Conservation (phyloP, 2,797 vertebrate species). For the Danio kyathit region DNA sequence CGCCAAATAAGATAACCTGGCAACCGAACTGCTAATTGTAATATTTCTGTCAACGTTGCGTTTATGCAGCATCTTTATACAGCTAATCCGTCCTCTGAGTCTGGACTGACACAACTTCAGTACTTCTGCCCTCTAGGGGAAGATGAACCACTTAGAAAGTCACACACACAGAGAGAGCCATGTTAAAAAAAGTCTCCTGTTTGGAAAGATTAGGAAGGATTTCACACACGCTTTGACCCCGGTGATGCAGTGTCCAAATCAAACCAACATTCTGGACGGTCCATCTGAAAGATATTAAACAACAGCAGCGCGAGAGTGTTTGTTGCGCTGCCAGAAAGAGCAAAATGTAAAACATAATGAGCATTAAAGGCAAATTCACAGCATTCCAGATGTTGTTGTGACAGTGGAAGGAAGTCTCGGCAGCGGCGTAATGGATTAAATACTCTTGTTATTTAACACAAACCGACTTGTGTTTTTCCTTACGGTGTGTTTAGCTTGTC, state of each 20-base stretch:
- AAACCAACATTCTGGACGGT: constrained; percentile 7
- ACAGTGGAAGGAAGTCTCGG: constrained; percentile 21
- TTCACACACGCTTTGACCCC: background rate
- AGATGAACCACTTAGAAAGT: constrained; percentile 44
- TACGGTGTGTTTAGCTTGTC: constrained; percentile 2
- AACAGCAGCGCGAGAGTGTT: constrained; percentile 22
- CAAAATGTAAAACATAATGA: constrained; percentile 35
- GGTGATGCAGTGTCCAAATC: constrained; percentile 20
- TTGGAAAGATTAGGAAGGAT: constrained; percentile 29
- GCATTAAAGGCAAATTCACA: constrained; percentile 33
- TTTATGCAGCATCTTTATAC: constrained; percentile 23
- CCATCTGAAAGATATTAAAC: constrained; percentile 31
- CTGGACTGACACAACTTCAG: constrained; percentile 43
- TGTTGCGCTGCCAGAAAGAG: constrained; percentile 25
- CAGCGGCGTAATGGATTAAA: background rate
- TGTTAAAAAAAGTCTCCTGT: background rate
- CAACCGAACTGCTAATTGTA: constrained; percentile 68
- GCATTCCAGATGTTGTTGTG: constrained; percentile 41
- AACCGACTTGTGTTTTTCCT: constrained; percentile 7
- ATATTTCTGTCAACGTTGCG: constrained; percentile 31
- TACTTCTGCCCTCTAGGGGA: constrained; percentile 50
- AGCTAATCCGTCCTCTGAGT: constrained; percentile 36
- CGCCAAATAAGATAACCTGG: constrained; percentile 66
- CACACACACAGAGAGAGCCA: constrained; percentile 29
- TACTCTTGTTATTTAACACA: constrained; percentile 21